Evolutionary conservation across 2,113 vertebrate species (phyloP).

Genomic region (Elephas maximus): DNA sequence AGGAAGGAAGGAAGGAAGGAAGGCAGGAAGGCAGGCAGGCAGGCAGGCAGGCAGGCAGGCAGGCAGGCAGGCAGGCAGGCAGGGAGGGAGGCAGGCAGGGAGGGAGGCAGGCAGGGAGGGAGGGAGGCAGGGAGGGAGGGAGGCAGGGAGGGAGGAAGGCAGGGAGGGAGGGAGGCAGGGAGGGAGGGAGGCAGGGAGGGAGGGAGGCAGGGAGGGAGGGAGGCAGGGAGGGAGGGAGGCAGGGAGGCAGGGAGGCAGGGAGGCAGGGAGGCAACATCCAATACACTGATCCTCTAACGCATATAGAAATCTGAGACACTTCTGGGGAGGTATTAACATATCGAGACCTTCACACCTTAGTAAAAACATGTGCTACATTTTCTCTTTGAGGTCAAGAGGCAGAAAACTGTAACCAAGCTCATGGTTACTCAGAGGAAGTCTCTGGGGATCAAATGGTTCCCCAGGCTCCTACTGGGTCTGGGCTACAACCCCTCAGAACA

Average conservation of each 20-base stretch:
- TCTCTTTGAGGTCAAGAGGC: not conserved
- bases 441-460: accelerated
- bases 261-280: not conserved
- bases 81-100: not conserved
- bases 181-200: too few species aligned
- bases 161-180: not conserved
- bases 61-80: too few species aligned
- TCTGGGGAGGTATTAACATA: not conserved
- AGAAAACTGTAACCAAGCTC: not conserved
- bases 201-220: too few species aligned
- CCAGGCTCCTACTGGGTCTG: not conserved
- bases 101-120: too few species aligned
- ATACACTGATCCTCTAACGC: not conserved
- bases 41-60: too few species aligned
- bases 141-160: too few species aligned
- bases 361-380: not conserved
- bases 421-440: not conserved
- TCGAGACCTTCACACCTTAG: not conserved
- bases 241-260: too few species aligned
- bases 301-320: not conserved
- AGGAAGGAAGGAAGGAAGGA: too few species aligned
- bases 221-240: too few species aligned
- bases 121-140: too few species aligned
- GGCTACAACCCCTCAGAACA: too few species aligned
- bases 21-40: too few species aligned